Base-by-base conservation (phyloP, 2,797 vertebrate species). In the Acipenser transmontanus region DNA sequence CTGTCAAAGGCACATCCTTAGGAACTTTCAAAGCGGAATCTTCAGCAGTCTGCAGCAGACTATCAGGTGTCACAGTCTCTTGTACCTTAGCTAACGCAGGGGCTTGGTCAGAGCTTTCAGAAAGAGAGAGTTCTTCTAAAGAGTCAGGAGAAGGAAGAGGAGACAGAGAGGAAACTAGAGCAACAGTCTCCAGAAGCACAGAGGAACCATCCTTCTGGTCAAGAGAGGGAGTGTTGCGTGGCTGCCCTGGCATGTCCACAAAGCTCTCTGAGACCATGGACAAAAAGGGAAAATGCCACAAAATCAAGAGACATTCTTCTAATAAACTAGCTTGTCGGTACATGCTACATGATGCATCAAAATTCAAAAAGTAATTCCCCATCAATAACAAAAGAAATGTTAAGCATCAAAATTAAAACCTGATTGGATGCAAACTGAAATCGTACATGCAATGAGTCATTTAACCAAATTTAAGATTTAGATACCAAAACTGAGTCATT, bases 191-290 rank as follows among this genome's bases (percentile, higher is more conserved):
- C 64, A 77, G 77, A 69, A 34, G 3, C 34, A 85, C 76, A 86
- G 94, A 91, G 89, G 91, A 81, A 80, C 91, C 91, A 88, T 95
- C 94, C 87, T 93, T 93, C 91, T 92, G 93, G 83, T 84, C 91
- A 88, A 93, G 80, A 78, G 87, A 88, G 84, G 91, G 85, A 92
- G 82, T 76, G 77, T 76, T 87, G 87, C 82, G 82, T 83, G 84
- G 85, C 80, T 87, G 84, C 80, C 88, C 84, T 83, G 86, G 84
- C 78, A 87, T 86, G 77, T 88, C 83, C 87, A 83, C 80, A 81
- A 78, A 80, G 79, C 87, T 74, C 72, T 87, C 91, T 92, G 90
- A 88, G 87, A 81, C 82, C 81, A 0, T 84, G 88, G 90, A 95
- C 72, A 94, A 91, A 93, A 90, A 93, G 91, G 86, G 34, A 34